These are phyloP conservation scores for Pteruthius melanotis DNA, from an alignment of 2,113 vertebrate genomes.

Conservation along the genomic window DNA sequence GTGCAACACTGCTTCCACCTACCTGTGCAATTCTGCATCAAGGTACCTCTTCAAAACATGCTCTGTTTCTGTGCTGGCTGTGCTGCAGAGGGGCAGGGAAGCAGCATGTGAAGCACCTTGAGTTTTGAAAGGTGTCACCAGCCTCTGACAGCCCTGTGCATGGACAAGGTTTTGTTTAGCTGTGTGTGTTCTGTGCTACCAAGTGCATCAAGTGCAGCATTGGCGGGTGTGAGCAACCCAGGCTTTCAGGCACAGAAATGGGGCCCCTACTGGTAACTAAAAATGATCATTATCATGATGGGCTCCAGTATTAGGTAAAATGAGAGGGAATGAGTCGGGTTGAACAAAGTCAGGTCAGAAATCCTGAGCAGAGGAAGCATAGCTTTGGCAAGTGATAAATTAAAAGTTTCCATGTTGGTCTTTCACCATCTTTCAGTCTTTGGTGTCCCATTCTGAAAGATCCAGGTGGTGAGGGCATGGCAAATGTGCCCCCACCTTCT, in stretches of 20 bases:
- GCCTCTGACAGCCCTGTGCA: background rate
- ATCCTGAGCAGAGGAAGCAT: background rate
- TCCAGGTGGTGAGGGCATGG: background rate
- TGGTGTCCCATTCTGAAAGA: background rate
- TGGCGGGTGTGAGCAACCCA: background rate
- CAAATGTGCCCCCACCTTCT: background rate
- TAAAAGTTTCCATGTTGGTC: background rate
- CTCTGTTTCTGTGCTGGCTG: background rate
- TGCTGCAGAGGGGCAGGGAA: background rate
- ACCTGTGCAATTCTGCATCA: background rate
- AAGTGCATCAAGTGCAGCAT: background rate
- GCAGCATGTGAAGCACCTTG: background rate
- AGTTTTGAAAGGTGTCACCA: background rate
- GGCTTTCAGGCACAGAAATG: background rate
- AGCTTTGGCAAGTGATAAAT: background rate
- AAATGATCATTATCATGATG: background rate
- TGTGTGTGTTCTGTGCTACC: background rate
- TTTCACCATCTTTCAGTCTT: background rate
- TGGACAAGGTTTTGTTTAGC: background rate
- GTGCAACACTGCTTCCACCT: background rate
- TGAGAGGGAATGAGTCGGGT: background rate
- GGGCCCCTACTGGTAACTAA: accelerated
- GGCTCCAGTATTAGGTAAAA: background rate
- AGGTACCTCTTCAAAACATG: background rate
- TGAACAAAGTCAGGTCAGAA: background rate